phyloP scores from a whole-genome alignment of 2,797 vertebrate genomes.

The Danio aesculapii region DNA sequence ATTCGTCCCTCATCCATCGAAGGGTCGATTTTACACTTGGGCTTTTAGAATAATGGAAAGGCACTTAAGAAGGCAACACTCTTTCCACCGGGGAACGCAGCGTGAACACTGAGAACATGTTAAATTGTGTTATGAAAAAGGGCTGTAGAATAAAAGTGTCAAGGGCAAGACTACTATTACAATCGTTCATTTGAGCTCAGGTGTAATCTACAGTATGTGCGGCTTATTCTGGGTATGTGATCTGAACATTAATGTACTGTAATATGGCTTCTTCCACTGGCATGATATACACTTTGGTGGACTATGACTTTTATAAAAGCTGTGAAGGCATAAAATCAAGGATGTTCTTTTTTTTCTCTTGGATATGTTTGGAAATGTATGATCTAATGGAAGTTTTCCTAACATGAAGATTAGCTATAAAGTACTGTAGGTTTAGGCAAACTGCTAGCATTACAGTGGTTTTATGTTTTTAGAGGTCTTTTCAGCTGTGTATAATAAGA shows the following conservation, averaged over 20 bases:
- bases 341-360: neutral
- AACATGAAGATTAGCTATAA: neutral
- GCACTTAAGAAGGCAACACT: conserved; percentile 1
- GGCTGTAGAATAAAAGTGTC: conserved; percentile 8
- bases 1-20: conserved; percentile 4
- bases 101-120: conserved; percentile 5
- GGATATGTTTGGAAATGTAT: neutral
- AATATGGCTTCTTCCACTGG: conserved; percentile 1
- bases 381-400: neutral
- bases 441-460: no score
- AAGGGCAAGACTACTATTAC: neutral
- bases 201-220: neutral
- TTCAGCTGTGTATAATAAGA: no score
- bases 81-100: conserved; percentile 9
- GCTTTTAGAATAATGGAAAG: conserved; percentile 33
- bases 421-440: neutral
- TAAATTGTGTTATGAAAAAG: conserved; percentile 18
- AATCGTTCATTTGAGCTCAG: neutral
- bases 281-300: neutral
- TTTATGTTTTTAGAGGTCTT: no score
- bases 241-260: neutral
- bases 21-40: conserved; percentile 2
- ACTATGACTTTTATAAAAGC: conserved; percentile 10
- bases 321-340: neutral
- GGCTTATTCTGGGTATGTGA: neutral